Evolutionary conservation across 2,888 invertebrate species (phyloP), one percentile per base, ranked within the genome.

Genomic region (Tenthredo notha): DNA sequence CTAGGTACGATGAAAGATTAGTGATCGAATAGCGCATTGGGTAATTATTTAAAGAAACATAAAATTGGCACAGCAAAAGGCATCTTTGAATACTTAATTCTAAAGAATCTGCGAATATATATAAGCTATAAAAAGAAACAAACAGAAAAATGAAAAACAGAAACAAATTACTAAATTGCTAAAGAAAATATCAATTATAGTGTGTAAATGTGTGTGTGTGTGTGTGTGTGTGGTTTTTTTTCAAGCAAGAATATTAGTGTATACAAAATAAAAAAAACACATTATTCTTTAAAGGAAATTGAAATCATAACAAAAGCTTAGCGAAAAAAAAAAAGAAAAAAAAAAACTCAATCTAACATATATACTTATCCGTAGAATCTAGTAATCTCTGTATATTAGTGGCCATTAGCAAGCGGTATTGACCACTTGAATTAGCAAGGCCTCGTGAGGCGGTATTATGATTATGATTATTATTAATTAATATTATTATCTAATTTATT

Each of bases 361-460:
- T 40, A 78, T 61, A 83, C 65, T 83, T 83, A 83, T 43, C 29
- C 82, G 47, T 83, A 83, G 65, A 92, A 91, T 88, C 92, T 93
- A 93, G 90, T 93, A 93, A 93, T 93, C 93, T 93, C 93, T 90
- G 65, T 83, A 67, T 83, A 83, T 83, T 65, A 67, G 82, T 83
- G 67, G 82, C 67, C 82, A 67, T 67, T 47, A 83, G 65, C 82
- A 67, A 83, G 82, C 82, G 82, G 67, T 83, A 7, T 65, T 82
- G 67, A 83, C 82, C 82, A 65, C 82, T 67, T 47, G 29, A 83
- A 83, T 83, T 65, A 67, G 78, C 84, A 92, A 93, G 93, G 92
- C 92, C 93, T 93, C 92, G 92, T 91, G 91, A 92, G 93, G 93
- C 93, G 92, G 91, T 92, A 92, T 88, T 83, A 72, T 85, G 47